Evolutionary conservation across 2,888 invertebrate species (phyloP).

Genomic region (Lamproptera curius): DNA sequence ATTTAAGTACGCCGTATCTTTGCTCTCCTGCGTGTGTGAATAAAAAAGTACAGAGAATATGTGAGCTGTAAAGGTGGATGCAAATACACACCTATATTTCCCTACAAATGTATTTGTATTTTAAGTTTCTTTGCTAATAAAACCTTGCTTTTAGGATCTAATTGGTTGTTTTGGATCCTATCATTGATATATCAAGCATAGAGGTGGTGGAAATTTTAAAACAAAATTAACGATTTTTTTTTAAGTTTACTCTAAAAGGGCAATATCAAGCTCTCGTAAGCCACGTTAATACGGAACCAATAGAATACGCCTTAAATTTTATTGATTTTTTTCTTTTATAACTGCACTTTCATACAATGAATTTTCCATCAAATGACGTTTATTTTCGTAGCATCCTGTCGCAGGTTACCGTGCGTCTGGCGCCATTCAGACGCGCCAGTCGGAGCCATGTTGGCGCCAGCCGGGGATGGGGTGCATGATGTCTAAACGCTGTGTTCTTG

Average conservation of each 20-base stretch:
- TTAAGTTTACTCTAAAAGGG: neutral
- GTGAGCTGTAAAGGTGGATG: slow-evolving; percentile 10
- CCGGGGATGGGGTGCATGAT: slow-evolving; percentile 36
- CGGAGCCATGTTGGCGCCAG: slow-evolving; percentile 55
- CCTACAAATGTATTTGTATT: neutral
- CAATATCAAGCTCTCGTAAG: neutral
- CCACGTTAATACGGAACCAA: too few species aligned
- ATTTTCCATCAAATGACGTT: slow-evolving; percentile 8
- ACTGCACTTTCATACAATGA: too few species aligned
- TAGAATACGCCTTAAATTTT: too few species aligned
- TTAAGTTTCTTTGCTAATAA: too few species aligned
- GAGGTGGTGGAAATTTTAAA: neutral
- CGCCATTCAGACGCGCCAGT: slow-evolving; percentile 53
- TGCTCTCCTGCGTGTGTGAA: slow-evolving; percentile 20
- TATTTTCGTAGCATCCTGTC: slow-evolving; percentile 21
- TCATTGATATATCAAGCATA: neutral
- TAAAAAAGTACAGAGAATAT: slow-evolving; percentile 20
- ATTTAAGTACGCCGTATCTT: slow-evolving; percentile 22
- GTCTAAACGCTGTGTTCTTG: slow-evolving; percentile 39
- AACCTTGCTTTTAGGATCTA: too few species aligned
- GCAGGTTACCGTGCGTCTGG: slow-evolving; percentile 33
- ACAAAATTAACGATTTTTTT: neutral
- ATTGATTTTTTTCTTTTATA: too few species aligned
- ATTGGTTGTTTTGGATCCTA: too few species aligned
- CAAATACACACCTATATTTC: slow-evolving; percentile 8